Evolutionary conservation across 2,113 vertebrate species (phyloP).

Genomic region (Coturnix japonica): DNA sequence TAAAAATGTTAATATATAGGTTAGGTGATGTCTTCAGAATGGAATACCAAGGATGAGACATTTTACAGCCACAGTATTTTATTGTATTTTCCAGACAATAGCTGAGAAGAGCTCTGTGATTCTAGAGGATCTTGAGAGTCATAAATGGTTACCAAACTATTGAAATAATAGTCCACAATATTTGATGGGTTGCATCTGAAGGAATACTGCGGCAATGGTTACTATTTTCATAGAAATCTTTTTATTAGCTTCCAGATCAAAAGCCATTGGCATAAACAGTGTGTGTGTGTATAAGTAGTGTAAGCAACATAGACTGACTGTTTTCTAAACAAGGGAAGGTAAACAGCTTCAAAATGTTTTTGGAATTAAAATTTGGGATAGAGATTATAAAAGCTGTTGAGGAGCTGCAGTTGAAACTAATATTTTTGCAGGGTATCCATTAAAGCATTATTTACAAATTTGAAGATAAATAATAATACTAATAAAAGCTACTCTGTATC

Average conservation of each 20-base stretch:
- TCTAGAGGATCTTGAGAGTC: not conserved
- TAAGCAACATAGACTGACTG: not conserved
- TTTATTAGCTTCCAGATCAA: not conserved
- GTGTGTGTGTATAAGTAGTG: no score
- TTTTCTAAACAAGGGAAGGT: not conserved
- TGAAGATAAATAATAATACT: not conserved
- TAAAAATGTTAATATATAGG: not conserved
- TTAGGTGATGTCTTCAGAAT: not conserved
- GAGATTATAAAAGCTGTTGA: not conserved
- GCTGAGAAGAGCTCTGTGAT: fast-evolving
- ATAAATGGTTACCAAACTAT: not conserved
- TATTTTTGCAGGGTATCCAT: not conserved
- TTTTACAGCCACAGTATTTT: not conserved
- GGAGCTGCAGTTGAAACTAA: not conserved
- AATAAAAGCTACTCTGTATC: not conserved
- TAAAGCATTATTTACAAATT: not conserved
- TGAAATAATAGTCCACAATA: fast-evolving
- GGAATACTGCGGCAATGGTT: not conserved
- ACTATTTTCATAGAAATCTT: not conserved
- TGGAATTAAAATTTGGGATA: not conserved
- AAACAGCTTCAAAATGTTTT: not conserved
- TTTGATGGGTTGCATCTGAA: not conserved
- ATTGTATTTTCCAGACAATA: not conserved
- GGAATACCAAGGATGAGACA: not conserved
- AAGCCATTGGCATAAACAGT: not conserved